Evolutionary conservation across 2,888 invertebrate genomes (phyloP).

Genomic region (Pelosia muscerda): DNA sequence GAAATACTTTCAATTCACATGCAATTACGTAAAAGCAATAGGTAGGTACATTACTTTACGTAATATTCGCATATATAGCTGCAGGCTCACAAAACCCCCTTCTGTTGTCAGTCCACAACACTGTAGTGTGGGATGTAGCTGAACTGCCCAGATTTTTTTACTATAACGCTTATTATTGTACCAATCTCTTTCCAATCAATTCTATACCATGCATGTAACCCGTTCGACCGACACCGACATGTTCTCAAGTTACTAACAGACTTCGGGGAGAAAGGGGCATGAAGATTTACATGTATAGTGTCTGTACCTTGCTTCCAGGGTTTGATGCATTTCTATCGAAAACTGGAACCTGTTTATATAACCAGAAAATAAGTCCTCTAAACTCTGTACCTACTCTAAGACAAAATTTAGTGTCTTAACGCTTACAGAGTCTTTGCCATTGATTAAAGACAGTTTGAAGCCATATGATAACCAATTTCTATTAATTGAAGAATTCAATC

Average conservation of each 20-base stretch:
- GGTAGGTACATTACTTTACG: not conserved
- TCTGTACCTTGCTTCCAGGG: not conserved
- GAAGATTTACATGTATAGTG: not conserved
- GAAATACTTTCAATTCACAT: no score
- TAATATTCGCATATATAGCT: not conserved
- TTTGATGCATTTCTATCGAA: not conserved
- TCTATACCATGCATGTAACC: not conserved
- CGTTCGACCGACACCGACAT: not conserved
- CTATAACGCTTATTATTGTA: not conserved
- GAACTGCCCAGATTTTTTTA: not conserved
- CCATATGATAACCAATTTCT: slow-evolving; percentile 12
- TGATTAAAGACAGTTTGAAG: not conserved
- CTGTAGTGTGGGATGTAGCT: slow-evolving; percentile 1
- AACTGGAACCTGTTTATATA: not conserved
- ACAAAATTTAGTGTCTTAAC: not conserved
- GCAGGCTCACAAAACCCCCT: not conserved
- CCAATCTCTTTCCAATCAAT: not conserved
- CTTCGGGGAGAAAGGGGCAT: not conserved
- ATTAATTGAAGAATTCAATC: slow-evolving; percentile 29
- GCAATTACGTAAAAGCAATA: not conserved
- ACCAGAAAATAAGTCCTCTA: not conserved
- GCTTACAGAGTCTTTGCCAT: not conserved
- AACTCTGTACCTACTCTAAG: not conserved
- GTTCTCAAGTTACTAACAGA: not conserved
- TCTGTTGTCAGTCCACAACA: not conserved